phyloP scores from a whole-genome alignment of 2,113 vertebrate species.

The Casuarius casuarius region DNA sequence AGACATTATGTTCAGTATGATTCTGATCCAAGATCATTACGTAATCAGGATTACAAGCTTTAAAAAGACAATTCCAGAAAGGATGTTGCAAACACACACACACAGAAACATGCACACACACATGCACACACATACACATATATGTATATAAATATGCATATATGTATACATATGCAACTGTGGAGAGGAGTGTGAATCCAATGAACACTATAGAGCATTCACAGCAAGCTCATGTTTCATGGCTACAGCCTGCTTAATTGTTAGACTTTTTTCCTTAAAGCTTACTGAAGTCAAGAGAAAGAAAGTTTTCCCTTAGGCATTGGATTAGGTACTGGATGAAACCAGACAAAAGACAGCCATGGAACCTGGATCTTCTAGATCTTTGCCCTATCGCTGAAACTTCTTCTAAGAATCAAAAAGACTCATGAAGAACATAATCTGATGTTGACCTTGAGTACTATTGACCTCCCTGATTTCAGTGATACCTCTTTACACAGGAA shows the following conservation, averaged over 20 bases:
- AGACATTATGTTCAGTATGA: neutral
- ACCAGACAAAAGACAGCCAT: neutral
- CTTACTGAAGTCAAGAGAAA: neutral
- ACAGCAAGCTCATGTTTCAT: neutral
- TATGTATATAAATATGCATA: neutral
- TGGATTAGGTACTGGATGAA: neutral
- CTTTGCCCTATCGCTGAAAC: neutral
- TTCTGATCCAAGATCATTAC: constrained; percentile 4
- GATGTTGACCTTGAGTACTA: neutral
- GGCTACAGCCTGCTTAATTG: neutral
- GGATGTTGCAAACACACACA: neutral
- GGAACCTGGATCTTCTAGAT: neutral
- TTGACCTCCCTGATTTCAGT: neutral
- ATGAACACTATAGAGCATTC: neutral
- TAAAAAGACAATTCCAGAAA: neutral
- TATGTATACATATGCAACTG: neutral
- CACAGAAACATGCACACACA: neutral
- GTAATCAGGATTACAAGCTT: neutral
- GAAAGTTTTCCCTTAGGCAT: neutral
- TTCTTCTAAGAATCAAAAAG: neutral
- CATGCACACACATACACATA: neutral
- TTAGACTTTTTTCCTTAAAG: neutral
- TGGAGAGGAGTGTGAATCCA: neutral
- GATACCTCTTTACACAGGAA: neutral
- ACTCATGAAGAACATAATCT: accelerated